These are phyloP conservation scores for Hesperophylax magnus DNA, from an alignment of 1,140 invertebrate genomes.

Conservation along the genomic window DNA sequence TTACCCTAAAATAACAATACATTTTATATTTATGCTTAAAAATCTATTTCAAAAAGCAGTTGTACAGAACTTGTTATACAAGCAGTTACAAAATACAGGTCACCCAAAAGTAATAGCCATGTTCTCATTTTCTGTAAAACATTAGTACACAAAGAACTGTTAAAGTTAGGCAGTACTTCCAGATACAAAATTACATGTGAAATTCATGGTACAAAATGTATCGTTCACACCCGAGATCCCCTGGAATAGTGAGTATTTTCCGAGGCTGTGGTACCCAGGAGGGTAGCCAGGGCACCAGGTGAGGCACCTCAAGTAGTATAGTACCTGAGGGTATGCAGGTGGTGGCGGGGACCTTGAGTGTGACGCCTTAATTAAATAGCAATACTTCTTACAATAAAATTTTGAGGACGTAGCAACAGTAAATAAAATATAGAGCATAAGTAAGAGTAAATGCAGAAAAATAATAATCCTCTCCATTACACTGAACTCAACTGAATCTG, in stretches of 20 bases:
- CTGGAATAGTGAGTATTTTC: neutral
- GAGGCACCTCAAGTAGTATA: neutral
- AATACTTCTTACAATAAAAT: conserved; percentile 40
- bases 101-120: conserved; percentile 2
- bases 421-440: conserved; percentile 24
- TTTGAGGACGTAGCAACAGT: conserved; percentile 41
- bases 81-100: conserved; percentile 49
- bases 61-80: conserved; percentile 55
- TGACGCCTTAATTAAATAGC: conserved; percentile 10
- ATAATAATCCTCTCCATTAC: conserved; percentile 26
- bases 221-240: neutral
- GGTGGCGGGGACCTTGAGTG: conserved; percentile 6
- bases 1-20: conserved; percentile 53
- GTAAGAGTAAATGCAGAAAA: neutral
- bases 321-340: neutral
- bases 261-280: neutral
- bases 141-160: conserved; percentile 23
- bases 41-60: conserved; percentile 57
- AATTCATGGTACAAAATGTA: conserved; percentile 19
- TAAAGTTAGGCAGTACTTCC: conserved; percentile 13
- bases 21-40: conserved; percentile 54
- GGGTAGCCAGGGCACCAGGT: neutral
- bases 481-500: conserved; percentile 30
- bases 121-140: conserved; percentile 3
- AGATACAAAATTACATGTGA: neutral